Percentiles rank a stretch among this genome's conserved stretches.
Evolutionary conservation across 35 echinoderm and acorn worm genomes (phyloP).

Genomic region (Stichopus chloronotus): DNA sequence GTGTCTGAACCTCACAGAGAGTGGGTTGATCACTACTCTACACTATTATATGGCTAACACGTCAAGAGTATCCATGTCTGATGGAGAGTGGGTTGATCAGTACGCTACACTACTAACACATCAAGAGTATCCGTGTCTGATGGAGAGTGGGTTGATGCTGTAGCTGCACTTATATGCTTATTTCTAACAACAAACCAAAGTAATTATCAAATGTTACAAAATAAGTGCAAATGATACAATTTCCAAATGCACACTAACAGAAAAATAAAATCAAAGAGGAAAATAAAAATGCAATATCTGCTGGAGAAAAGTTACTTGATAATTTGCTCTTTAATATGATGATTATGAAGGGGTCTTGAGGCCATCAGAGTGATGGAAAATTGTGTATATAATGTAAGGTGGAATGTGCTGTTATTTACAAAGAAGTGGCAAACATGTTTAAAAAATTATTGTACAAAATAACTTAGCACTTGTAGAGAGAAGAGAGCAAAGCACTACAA

Average conservation of each 20-base stretch:
- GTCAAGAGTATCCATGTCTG: no score
- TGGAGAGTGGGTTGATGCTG: neutral
- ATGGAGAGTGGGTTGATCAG: neutral
- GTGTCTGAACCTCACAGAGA: no score
- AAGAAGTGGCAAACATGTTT: neutral
- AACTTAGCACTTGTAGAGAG: neutral
- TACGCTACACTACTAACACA: neutral
- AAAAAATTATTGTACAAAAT: neutral
- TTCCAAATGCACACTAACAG: neutral
- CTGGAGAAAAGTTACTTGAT: neutral
- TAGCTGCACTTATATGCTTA: neutral
- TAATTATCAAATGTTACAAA: neutral
- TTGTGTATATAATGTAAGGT: neutral
- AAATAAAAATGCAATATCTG: neutral
- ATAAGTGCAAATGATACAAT: neutral
- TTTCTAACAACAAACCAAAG: neutral
- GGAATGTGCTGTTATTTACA: neutral
- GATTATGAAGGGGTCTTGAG: neutral
- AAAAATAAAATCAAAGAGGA: neutral
- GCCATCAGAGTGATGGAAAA: neutral
- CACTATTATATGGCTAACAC: neutral
- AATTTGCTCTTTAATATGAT: neutral
- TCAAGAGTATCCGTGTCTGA: neutral
- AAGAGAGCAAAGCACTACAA: neutral
- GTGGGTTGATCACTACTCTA: neutral